Evolutionary conservation across 2,797 vertebrate genomes (phyloP).

Genomic region (Protonibea diacanthus): DNA sequence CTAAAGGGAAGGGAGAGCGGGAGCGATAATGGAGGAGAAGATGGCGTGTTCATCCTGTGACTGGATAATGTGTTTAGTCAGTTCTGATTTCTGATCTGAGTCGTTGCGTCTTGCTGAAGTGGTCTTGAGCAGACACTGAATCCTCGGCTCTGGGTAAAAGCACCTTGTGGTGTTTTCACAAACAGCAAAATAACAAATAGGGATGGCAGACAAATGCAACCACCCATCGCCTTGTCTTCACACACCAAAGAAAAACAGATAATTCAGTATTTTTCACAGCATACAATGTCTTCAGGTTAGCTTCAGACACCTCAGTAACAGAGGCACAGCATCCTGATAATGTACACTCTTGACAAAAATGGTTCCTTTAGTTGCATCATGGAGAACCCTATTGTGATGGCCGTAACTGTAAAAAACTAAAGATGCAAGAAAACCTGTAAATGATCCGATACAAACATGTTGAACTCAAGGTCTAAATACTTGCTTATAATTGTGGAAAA

Average conservation of each 20-base stretch:
- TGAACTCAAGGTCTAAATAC: background rate
- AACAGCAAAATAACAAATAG: slow-evolving; percentile 1
- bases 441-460: too few species aligned
- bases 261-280: background rate
- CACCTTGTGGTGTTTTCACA: background rate
- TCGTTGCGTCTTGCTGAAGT: background rate
- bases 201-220: background rate
- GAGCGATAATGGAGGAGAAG: background rate
- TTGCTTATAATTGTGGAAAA: background rate
- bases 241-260: background rate
- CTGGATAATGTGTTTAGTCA: background rate
- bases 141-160: background rate
- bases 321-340: background rate
- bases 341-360: background rate
- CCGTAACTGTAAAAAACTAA: background rate
- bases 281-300: slow-evolving; percentile 11
- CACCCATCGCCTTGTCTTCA: background rate
- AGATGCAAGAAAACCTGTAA: background rate
- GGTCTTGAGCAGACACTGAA: slow-evolving; percentile 11
- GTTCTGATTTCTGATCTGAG: background rate
- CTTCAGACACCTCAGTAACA: slow-evolving; percentile 4
- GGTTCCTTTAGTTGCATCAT: slow-evolving; percentile 4
- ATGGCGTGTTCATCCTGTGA: background rate
- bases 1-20: background rate
- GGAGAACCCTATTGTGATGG: background rate